Conservation (phyloP, 2,797 vertebrate genomes). For the Antennarius maculatus region DNA sequence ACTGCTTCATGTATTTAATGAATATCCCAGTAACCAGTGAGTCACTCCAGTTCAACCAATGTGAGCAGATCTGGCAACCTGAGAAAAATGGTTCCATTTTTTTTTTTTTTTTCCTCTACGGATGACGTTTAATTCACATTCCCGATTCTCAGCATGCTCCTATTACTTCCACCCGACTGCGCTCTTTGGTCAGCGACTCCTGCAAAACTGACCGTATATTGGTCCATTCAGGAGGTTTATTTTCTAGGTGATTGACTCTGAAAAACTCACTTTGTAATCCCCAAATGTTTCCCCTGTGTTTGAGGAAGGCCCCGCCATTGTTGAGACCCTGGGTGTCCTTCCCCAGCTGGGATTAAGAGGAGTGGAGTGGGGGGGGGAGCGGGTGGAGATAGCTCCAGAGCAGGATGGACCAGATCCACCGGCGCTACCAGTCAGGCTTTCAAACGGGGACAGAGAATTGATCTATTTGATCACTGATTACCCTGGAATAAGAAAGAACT, state of each 20-base stretch:
- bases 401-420: conserved; percentile 28
- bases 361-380: conserved; percentile 70
- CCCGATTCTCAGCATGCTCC: conserved; percentile 74
- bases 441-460: too few species aligned
- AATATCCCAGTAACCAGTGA: conserved; percentile 71
- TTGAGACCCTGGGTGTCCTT: conserved; percentile 68
- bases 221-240: conserved; percentile 83
- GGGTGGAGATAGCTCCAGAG: conserved; percentile 65
- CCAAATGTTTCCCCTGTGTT: conserved; percentile 85
- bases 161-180: conserved; percentile 83
- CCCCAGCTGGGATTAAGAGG: conserved; percentile 74
- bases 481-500: too few species aligned
- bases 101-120: conserved; percentile 22
- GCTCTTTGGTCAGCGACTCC: conserved; percentile 71
- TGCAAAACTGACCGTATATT: conserved; percentile 67
- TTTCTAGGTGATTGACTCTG: conserved; percentile 87
- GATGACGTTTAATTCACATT: conserved; percentile 78
- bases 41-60: conserved; percentile 64
- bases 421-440: neutral
- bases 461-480: too few species aligned
- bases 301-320: conserved; percentile 76
- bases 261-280: conserved; percentile 84
- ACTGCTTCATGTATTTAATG: neutral
- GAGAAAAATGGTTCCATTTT: conserved; percentile 76
- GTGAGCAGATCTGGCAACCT: conserved; percentile 79